These are phyloP conservation scores for Hypomecis punctinalis DNA, from an alignment of 2,888 invertebrate genomes.

Conservation along the genomic window DNA sequence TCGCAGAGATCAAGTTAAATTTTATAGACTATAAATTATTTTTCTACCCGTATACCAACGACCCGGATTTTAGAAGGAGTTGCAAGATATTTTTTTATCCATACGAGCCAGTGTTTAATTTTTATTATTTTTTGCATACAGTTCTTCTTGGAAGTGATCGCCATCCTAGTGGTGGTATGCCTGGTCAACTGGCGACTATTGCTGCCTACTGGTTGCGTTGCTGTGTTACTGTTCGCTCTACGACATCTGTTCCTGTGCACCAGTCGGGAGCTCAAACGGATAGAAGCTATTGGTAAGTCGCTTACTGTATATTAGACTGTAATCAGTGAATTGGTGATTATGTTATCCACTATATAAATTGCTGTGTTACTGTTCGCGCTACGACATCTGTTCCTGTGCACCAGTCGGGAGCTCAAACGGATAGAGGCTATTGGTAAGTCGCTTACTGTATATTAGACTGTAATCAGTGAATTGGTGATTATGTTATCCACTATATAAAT, in stretches of 20 bases:
- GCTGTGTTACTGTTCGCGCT: slow-evolving; percentile 87
- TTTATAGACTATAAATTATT: too few relatives aligned
- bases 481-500: too few relatives aligned
- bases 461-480: too few relatives aligned
- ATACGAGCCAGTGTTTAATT: too few relatives aligned
- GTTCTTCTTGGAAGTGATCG: slow-evolving; percentile 86
- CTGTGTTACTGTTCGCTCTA: slow-evolving; percentile 87
- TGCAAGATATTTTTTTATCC: too few relatives aligned
- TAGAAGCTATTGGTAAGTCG: slow-evolving; percentile 88
- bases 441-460: too few relatives aligned
- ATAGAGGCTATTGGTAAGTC: slow-evolving; percentile 88
- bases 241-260: slow-evolving; percentile 89
- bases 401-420: slow-evolving; percentile 90
- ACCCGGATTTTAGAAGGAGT: too few relatives aligned
- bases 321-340: too few relatives aligned
- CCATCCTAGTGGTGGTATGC: slow-evolving; percentile 89
- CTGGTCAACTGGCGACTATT: slow-evolving; percentile 89
- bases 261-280: slow-evolving; percentile 89
- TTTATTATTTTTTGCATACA: slow-evolving; percentile 45
- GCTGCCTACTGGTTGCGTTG: slow-evolving; percentile 87
- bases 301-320: too few relatives aligned
- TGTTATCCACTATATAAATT: too few relatives aligned
- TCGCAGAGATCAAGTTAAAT: too few relatives aligned
- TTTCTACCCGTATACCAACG: too few relatives aligned
- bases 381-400: slow-evolving; percentile 88